These are phyloP conservation scores for Drosophila mettleri DNA, from an alignment of 2,888 invertebrate genomes.

Conservation along the genomic window DNA sequence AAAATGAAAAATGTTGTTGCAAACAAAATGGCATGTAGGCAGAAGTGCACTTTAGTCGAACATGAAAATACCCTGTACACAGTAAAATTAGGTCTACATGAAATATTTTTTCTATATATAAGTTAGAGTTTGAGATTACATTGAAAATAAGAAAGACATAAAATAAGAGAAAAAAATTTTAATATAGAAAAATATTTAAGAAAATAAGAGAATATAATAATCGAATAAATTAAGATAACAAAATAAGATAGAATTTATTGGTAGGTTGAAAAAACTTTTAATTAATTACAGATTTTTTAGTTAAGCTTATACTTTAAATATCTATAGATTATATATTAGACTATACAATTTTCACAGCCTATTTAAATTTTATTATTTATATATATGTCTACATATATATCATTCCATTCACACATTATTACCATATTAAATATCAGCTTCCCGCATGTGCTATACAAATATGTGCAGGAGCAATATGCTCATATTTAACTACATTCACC, in stretches of 20 bases:
- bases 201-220: not conserved
- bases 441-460: no score
- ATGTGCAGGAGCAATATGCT: no score
- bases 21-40: conserved; percentile 9
- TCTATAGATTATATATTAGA: not conserved
- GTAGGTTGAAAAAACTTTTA: no score
- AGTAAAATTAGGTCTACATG: not conserved
- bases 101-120: not conserved
- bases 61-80: conserved; percentile 3
- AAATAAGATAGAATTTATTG: no score
- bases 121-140: not conserved
- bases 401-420: not conserved
- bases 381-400: not conserved
- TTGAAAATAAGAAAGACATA: not conserved
- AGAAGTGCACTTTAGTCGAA: conserved; percentile 6
- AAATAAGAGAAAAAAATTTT: no score
- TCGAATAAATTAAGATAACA: no score
- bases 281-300: not conserved
- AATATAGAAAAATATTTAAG: not conserved
- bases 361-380: not conserved
- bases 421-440: no score
- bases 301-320: not conserved
- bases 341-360: not conserved
- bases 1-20: conserved; percentile 80
- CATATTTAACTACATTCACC: not conserved